phyloP scores from a whole-genome alignment of 1,140 invertebrate genomes.

The Ectropis grisescens region DNA sequence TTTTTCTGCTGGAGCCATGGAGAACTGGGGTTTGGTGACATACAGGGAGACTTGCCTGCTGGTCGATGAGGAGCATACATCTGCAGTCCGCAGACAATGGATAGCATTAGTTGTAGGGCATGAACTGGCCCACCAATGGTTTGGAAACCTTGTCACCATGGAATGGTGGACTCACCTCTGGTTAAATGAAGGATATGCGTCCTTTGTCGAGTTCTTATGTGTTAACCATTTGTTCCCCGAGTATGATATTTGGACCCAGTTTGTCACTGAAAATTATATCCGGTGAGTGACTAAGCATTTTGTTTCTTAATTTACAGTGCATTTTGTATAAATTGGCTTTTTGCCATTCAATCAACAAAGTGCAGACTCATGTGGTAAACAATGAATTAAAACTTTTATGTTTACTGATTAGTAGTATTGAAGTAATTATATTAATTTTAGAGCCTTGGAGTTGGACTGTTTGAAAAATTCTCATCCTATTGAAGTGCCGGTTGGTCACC shows the following conservation, averaged over 20 bases:
- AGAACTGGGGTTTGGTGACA: slow-evolving; percentile 90
- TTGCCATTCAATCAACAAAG: no score
- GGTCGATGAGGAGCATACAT: slow-evolving; percentile 88
- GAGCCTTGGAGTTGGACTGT: slow-evolving; percentile 89
- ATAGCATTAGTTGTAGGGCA: slow-evolving; percentile 91
- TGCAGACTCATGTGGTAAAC: no score
- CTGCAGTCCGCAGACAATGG: slow-evolving; percentile 85
- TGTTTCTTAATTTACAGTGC: no score
- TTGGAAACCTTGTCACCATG: slow-evolving; percentile 92
- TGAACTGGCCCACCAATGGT: slow-evolving; percentile 93
- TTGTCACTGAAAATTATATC: slow-evolving; percentile 87
- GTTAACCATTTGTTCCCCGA: slow-evolving; percentile 90
- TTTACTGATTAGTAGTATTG: no score
- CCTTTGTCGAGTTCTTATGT: slow-evolving; percentile 91
- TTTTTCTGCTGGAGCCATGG: slow-evolving; percentile 94
- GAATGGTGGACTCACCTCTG: slow-evolving; percentile 89
- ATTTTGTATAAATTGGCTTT: no score
- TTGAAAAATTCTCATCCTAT: slow-evolving; percentile 93
- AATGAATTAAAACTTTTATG: no score
- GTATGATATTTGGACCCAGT: slow-evolving; percentile 95
- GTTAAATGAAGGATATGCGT: slow-evolving; percentile 95
- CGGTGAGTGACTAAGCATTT: no score
- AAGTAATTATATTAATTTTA: slow-evolving; percentile 24
- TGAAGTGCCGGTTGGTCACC: slow-evolving; percentile 90
- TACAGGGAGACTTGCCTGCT: slow-evolving; percentile 86